A percentile compares a stretch with the other conserved stretches of the same genome.
phyloP scores from a whole-genome alignment of 2,113 vertebrate species.

The Theropithecus gelada region DNA sequence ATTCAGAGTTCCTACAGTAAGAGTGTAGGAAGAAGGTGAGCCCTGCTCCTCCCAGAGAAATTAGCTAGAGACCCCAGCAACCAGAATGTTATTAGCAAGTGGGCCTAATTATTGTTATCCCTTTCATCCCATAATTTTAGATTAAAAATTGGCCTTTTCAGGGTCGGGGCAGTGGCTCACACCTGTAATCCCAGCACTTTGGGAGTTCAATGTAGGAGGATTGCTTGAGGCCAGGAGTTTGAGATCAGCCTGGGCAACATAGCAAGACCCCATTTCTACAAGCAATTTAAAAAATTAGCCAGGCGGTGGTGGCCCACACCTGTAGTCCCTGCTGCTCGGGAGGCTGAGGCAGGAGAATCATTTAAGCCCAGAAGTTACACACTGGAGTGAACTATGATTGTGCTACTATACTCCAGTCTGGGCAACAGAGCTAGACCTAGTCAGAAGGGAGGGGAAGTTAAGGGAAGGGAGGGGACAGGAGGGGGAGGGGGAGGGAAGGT shows the following conservation, averaged over 20 bases:
- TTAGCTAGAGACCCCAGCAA: neutral
- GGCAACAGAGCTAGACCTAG: neutral
- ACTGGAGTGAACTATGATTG: neutral
- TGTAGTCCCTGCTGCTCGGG: neutral
- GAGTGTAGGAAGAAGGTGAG: neutral
- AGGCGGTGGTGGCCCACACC: neutral
- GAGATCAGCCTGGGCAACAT: neutral
- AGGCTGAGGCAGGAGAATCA: neutral
- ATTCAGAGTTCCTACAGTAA: neutral
- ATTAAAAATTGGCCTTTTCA: slow-evolving; percentile 2
- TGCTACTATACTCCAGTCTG: neutral
- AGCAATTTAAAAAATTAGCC: neutral
- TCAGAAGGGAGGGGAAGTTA: too few species aligned
- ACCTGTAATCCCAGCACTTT: neutral
- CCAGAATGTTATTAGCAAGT: neutral
- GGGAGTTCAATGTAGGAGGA: too few species aligned
- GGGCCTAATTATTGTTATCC: neutral
- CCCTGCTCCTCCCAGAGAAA: neutral
- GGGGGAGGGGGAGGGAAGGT: too few species aligned
- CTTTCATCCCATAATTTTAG: neutral
- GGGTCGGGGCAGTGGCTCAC: neutral
- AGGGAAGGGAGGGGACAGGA: too few species aligned
- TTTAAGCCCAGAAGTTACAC: neutral
- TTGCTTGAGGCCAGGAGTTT: neutral
- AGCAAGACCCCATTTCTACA: neutral